Conservation (phyloP, 2,888 invertebrate species). For the Heteromurus nitidus region DNA sequence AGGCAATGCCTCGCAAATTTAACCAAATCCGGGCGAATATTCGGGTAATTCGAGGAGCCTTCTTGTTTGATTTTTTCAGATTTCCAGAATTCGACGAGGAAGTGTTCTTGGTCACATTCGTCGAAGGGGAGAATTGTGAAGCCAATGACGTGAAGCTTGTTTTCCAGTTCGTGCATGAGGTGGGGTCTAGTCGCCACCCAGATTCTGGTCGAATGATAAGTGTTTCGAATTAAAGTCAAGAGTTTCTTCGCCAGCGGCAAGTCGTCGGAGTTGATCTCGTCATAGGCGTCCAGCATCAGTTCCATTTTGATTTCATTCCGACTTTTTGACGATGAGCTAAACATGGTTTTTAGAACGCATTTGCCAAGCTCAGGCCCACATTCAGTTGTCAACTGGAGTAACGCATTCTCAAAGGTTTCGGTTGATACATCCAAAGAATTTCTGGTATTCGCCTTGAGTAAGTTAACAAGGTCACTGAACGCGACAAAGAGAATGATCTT, state of each 20-base stretch:
- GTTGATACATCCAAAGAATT: too few relatives aligned
- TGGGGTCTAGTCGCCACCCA: neutral
- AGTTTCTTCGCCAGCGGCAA: neutral
- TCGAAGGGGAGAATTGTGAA: neutral
- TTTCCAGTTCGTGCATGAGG: neutral
- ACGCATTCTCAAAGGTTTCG: too few relatives aligned
- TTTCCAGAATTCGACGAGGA: neutral
- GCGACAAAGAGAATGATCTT: too few relatives aligned
- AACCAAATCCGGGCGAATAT: neutral
- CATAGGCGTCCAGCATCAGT: too few relatives aligned
- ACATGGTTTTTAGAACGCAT: too few relatives aligned
- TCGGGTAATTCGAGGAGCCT: too few relatives aligned
- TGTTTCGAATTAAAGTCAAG: neutral
- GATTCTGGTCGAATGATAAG: neutral
- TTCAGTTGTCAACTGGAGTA: too few relatives aligned
- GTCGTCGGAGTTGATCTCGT: neutral
- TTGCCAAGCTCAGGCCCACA: too few relatives aligned
- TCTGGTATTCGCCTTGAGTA: too few relatives aligned
- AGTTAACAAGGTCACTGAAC: too few relatives aligned
- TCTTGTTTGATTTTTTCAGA: neutral
- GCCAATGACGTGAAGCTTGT: neutral
- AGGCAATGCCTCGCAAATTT: neutral
- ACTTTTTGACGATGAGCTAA: too few relatives aligned
- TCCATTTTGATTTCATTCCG: too few relatives aligned
- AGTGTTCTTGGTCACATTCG: neutral